phyloP scores from a whole-genome alignment of 2,888 invertebrate species.

The Petrolisthes cinctipes region DNA sequence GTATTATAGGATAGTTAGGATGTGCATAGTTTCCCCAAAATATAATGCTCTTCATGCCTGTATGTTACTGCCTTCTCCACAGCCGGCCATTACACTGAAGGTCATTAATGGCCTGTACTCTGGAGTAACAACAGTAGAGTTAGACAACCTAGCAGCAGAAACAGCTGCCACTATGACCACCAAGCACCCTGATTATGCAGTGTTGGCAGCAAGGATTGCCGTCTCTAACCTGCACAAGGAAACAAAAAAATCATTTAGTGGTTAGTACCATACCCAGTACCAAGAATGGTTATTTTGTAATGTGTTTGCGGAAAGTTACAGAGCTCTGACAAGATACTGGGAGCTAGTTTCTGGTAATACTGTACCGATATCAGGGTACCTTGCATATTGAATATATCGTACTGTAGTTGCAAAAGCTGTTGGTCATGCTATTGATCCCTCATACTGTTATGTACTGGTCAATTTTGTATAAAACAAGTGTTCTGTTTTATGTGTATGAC shows the following conservation, averaged over 20 bases:
- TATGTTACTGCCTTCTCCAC: constrained; percentile 54
- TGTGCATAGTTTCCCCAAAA: neutral
- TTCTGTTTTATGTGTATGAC: constrained; percentile 64
- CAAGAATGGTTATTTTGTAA: constrained; percentile 20
- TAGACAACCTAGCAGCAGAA: constrained; percentile 98
- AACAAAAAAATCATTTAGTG: constrained; percentile 93
- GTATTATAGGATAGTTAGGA: no score
- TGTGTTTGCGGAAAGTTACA: neutral
- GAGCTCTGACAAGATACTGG: neutral
- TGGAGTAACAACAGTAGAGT: constrained; percentile 95
- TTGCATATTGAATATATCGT: neutral
- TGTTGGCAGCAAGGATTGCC: constrained; percentile 82
- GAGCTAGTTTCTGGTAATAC: neutral
- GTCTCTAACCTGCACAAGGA: constrained; percentile 98
- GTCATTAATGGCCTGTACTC: constrained; percentile 95
- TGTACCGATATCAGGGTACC: neutral
- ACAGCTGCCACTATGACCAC: constrained; percentile 99
- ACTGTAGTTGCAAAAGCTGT: no score
- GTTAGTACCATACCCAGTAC: constrained; percentile 71
- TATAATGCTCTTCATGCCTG: neutral
- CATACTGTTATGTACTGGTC: no score
- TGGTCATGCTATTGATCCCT: no score
- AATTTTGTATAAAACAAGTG: no score
- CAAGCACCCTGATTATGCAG: constrained; percentile 94
- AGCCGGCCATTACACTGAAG: constrained; percentile 87